Evolutionary conservation across 2,888 invertebrate species (phyloP).

Genomic region (Cylindroiulus punctatus): DNA sequence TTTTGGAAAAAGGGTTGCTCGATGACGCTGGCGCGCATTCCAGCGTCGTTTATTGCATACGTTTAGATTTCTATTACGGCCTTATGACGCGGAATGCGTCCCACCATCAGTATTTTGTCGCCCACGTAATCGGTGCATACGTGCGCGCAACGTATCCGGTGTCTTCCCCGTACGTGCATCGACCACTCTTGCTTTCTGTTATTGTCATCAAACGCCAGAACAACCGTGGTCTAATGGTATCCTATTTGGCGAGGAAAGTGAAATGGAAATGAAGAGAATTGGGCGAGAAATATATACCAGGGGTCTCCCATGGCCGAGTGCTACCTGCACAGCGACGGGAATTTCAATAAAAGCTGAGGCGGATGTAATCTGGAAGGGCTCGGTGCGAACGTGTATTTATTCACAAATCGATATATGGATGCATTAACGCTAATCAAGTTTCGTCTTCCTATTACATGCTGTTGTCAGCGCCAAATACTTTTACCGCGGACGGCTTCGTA

Average conservation of each 20-base stretch:
- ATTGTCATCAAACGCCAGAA: constrained; percentile 38
- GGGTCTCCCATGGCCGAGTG: not conserved
- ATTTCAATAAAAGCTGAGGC: constrained; percentile 9
- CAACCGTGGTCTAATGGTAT: not conserved
- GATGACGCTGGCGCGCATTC: not conserved
- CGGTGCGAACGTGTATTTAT: constrained; percentile 9
- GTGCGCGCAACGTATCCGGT: not conserved
- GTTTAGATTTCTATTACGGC: constrained; percentile 29
- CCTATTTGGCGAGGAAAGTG: constrained; percentile 29
- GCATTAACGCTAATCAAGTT: constrained; percentile 32
- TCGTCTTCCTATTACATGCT: constrained; percentile 38
- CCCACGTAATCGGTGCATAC: not conserved
- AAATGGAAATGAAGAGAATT: constrained; percentile 29
- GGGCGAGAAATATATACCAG: not conserved
- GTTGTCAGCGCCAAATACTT: not conserved
- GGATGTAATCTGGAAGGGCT: not conserved
- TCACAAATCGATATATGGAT: constrained; percentile 26
- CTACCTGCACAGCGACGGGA: not conserved
- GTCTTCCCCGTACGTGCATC: not conserved
- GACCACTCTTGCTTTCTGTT: constrained; percentile 13
- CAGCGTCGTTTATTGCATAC: constrained; percentile 38
- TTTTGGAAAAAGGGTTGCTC: not conserved
- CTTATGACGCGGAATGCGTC: constrained; percentile 42
- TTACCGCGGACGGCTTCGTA: not conserved
- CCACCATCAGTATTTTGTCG: not conserved